phyloP scores from a whole-genome alignment of 1,140 invertebrate species.

The Temnothorax curvispinosus region DNA sequence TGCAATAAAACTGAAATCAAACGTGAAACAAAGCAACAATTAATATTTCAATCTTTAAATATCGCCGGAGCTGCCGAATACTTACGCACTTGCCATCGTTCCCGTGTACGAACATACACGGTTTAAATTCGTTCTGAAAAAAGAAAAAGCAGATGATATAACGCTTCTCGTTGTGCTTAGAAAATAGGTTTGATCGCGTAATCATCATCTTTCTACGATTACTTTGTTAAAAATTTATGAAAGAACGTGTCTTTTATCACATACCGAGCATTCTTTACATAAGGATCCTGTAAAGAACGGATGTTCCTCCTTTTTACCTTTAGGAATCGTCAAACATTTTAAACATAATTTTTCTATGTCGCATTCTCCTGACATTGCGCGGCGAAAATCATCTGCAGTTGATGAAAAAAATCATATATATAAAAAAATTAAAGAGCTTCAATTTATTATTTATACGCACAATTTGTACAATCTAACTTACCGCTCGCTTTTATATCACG shows the following conservation, averaged over 20 bases:
- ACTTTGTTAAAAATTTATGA: neutral
- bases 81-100: slow-evolving; percentile 82
- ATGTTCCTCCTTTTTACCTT: slow-evolving; percentile 70
- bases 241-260: neutral
- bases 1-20: slow-evolving; percentile 78
- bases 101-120: slow-evolving; percentile 80
- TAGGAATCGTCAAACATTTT: slow-evolving; percentile 71
- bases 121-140: slow-evolving; percentile 75
- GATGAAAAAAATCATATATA: neutral
- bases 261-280: slow-evolving; percentile 79
- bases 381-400: slow-evolving; percentile 66
- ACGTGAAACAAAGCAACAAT: slow-evolving; percentile 27
- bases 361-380: slow-evolving; percentile 32
- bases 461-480: slow-evolving; percentile 32
- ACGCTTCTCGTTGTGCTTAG: neutral
- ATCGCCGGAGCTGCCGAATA: slow-evolving; percentile 32
- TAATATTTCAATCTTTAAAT: slow-evolving; percentile 21
- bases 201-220: slow-evolving; percentile 7
- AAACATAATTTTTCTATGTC: slow-evolving; percentile 74
- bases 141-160: slow-evolving; percentile 52
- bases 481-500: slow-evolving; percentile 72
- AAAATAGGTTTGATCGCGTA: neutral
- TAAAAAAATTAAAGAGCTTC: neutral
- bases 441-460: neutral
- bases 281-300: slow-evolving; percentile 78